A percentile compares a stretch with the other conserved stretches of the same genome.
phyloP scores from a whole-genome alignment of 2,113 vertebrate genomes.

The Pardalotus punctatus region DNA sequence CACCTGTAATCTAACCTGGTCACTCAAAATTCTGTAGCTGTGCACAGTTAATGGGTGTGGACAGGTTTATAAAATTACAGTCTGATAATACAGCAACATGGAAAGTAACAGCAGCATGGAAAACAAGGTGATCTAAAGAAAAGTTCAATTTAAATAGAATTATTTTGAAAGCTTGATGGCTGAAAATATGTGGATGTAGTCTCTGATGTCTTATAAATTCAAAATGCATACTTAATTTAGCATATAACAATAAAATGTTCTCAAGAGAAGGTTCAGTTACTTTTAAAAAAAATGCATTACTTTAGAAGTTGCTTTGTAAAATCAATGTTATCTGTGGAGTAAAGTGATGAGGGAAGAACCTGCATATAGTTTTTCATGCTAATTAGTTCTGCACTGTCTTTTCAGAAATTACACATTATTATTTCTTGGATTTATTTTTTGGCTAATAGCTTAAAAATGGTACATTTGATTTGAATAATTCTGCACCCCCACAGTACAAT shows the following conservation, averaged over 20 bases:
- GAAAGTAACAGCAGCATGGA: background rate
- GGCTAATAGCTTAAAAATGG: background rate
- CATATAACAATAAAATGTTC: background rate
- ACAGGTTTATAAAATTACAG: background rate
- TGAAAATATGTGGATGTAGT: background rate
- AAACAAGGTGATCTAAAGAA: background rate
- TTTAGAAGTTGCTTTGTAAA: background rate
- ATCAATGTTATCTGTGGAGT: background rate
- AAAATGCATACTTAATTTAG: background rate
- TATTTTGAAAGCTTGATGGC: background rate
- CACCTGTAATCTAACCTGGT: background rate
- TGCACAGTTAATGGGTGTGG: background rate
- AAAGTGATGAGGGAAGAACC: background rate
- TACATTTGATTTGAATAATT: background rate
- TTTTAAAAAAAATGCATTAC: rapidly evolving
- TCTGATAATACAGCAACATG: background rate
- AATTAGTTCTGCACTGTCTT: background rate
- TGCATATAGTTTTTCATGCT: background rate
- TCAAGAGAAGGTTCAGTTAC: background rate
- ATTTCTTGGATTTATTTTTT: background rate
- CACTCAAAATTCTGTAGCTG: background rate
- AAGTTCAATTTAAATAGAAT: background rate
- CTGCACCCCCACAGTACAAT: background rate
- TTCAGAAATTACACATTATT: background rate
- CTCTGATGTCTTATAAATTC: background rate